These are phyloP conservation scores for Serinus canaria DNA, from an alignment of 2,113 vertebrate genomes.

Conservation along the genomic window DNA sequence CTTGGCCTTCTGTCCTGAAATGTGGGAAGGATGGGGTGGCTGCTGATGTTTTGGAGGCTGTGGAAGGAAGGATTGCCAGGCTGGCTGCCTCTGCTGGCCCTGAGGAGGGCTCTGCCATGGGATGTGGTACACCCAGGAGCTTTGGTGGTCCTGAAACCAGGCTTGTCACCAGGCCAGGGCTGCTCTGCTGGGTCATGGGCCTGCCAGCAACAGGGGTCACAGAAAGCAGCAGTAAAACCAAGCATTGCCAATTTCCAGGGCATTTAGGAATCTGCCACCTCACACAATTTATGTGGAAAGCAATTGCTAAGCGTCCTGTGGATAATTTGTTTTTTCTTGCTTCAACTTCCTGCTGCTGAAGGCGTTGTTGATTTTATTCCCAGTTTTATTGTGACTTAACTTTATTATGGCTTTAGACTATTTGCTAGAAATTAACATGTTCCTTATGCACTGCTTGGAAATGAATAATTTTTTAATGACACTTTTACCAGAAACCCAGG, in stretches of 20 bases:
- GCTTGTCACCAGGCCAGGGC: neutral
- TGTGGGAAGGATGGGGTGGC: neutral
- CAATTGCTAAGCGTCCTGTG: neutral
- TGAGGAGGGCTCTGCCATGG: neutral
- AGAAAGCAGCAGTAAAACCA: neutral
- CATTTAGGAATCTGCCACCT: neutral
- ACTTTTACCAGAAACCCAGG: neutral
- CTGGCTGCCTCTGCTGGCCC: neutral
- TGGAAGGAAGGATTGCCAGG: neutral
- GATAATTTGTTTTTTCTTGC: neutral
- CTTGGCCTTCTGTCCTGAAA: neutral
- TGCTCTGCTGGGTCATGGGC: neutral
- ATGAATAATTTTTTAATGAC: neutral
- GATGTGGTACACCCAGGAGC: rapidly evolving
- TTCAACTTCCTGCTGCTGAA: neutral
- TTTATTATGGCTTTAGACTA: neutral
- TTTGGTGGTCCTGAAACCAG: neutral
- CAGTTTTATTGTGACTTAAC: neutral
- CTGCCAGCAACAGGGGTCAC: neutral
- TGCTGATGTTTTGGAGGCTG: neutral
- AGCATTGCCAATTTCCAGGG: neutral
- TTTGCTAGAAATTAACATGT: neutral
- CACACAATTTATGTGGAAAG: neutral
- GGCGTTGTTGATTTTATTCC: constrained; percentile 25
- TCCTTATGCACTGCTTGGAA: neutral